phyloP scores from a whole-genome alignment of 2,113 vertebrate genomes.

The Tachycineta bicolor region DNA sequence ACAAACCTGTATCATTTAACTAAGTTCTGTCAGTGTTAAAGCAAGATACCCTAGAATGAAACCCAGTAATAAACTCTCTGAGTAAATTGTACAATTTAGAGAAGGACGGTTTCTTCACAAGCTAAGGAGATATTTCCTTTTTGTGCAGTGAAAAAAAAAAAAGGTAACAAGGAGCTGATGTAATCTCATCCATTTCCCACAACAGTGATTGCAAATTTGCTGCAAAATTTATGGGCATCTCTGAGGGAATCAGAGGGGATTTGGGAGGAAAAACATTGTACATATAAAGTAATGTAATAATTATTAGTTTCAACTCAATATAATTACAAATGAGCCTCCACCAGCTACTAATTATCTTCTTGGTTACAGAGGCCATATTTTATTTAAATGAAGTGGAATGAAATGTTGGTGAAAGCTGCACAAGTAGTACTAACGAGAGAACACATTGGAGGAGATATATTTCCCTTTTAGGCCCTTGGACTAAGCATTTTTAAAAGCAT shows the following conservation, averaged over 20 bases:
- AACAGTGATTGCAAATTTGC: not conserved
- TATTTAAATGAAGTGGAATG: slow-evolving; percentile 42
- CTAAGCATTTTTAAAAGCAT: not conserved
- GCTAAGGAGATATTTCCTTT: not conserved
- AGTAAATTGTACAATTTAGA: not conserved
- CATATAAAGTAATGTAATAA: slow-evolving; percentile 51
- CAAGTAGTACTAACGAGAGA: not conserved
- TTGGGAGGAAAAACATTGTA: slow-evolving; percentile 19
- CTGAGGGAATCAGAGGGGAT: slow-evolving; percentile 3
- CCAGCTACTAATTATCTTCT: slow-evolving; percentile 62
- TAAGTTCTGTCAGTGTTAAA: not conserved
- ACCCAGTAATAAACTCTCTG: not conserved
- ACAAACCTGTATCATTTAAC: not conserved
- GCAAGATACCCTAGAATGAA: not conserved
- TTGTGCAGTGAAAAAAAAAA: not conserved
- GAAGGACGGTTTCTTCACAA: not conserved
- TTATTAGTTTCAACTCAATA: slow-evolving; percentile 36
- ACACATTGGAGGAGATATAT: not conserved
- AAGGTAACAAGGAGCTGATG: not conserved
- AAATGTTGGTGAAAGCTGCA: slow-evolving; percentile 10
- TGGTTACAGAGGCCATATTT: slow-evolving; percentile 54
- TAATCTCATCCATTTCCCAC: not conserved
- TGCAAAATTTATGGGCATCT: not conserved
- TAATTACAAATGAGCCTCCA: slow-evolving; percentile 50
- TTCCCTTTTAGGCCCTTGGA: not conserved